Evolutionary conservation across 1,140 invertebrate genomes (phyloP).

Genomic region (Dolichoris vasculosae): DNA sequence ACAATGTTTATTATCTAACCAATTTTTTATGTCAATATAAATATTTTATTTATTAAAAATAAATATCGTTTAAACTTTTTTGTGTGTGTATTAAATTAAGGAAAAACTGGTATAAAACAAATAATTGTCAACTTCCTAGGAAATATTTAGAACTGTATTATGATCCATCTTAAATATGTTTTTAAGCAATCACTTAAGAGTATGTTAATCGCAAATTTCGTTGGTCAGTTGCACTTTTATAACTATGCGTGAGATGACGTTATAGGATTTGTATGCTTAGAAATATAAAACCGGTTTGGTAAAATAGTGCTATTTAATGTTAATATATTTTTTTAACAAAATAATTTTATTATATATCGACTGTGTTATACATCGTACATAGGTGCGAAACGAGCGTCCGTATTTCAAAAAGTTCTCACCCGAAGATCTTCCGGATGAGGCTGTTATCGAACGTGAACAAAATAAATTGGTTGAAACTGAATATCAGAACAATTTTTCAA

Average conservation of each 20-base stretch:
- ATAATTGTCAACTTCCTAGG: neutral
- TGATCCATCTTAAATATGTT: neutral
- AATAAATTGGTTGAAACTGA: slow-evolving; percentile 52
- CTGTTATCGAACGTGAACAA: slow-evolving; percentile 54
- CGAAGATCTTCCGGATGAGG: slow-evolving; percentile 54
- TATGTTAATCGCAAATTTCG: neutral
- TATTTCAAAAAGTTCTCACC: slow-evolving; percentile 56
- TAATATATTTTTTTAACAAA: slow-evolving; percentile 45
- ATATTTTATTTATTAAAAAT: neutral
- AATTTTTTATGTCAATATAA: neutral
- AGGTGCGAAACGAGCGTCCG: slow-evolving; percentile 56
- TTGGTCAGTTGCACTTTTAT: too few species aligned
- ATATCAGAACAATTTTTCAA: slow-evolving; percentile 59
- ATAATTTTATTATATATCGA: slow-evolving; percentile 50
- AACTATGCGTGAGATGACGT: too few species aligned
- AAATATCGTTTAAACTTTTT: neutral
- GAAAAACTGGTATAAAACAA: neutral
- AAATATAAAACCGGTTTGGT: neutral
- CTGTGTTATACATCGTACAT: slow-evolving; percentile 42
- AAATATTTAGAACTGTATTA: neutral
- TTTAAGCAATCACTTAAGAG: neutral
- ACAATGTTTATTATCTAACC: neutral
- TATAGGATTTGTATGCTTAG: neutral
- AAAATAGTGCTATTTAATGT: neutral
- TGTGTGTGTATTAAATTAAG: neutral